Conservation (phyloP, 2,113 vertebrate species). For the Mastomys coucha region DNA sequence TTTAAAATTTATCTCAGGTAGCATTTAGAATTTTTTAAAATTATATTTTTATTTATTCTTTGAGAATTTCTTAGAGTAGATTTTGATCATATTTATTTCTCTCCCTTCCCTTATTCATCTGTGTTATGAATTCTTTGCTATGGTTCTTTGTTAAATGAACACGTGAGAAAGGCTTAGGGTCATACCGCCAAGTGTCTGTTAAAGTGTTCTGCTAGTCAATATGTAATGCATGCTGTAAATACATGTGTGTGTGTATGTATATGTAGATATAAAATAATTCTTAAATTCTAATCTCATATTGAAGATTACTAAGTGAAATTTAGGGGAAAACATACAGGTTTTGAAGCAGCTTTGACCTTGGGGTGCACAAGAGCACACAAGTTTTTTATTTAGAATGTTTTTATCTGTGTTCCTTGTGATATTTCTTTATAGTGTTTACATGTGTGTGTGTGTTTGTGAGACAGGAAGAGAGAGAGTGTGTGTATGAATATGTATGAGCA, state of each 20-base stretch:
- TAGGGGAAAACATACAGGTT: fast-evolving
- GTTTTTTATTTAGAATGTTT: background rate
- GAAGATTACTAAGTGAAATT: background rate
- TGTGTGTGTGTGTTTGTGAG: background rate
- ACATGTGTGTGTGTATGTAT: too few relatives aligned
- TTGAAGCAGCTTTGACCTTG: background rate
- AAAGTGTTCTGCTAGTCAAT: background rate
- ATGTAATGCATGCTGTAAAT: background rate
- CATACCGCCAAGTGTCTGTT: background rate
- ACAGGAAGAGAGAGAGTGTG: background rate
- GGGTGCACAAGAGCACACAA: fast-evolving
- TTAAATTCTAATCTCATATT: background rate
- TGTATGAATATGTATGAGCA: background rate
- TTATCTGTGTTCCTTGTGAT: background rate
- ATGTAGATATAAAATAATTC: background rate
- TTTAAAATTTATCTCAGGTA: background rate
- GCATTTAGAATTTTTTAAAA: background rate
- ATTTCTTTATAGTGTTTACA: background rate
- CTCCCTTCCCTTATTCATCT: background rate
- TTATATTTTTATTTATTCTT: background rate
- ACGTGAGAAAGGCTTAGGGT: background rate
- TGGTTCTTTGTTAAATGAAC: background rate
- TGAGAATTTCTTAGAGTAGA: background rate
- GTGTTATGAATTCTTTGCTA: background rate
- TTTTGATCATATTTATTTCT: background rate